phyloP scores from a whole-genome alignment of 2,113 vertebrate species.

The Triplophysa tibetana region DNA sequence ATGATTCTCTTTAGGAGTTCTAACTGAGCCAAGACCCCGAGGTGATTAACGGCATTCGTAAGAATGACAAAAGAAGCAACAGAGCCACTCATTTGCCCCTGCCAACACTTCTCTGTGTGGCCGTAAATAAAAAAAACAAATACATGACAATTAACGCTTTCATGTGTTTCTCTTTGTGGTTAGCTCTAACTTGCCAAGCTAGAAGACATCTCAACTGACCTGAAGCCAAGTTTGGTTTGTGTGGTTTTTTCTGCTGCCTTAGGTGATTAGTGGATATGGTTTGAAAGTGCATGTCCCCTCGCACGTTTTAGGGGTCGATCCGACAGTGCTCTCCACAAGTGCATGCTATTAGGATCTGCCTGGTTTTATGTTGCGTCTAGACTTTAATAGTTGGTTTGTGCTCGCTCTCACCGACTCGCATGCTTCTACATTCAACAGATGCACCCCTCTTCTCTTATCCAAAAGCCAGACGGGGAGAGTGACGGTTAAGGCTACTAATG shows the following conservation, averaged over 20 bases:
- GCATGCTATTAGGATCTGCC: slow-evolving; percentile 83
- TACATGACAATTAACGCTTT: not conserved
- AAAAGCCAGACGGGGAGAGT: slow-evolving; percentile 58
- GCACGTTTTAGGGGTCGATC: slow-evolving; percentile 59
- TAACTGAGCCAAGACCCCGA: slow-evolving; percentile 58
- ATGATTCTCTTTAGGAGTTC: slow-evolving; percentile 46
- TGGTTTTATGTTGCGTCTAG: slow-evolving; percentile 98
- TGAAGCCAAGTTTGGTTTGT: slow-evolving; percentile 42
- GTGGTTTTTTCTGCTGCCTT: slow-evolving; percentile 44
- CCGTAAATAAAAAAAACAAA: slow-evolving; percentile 3
- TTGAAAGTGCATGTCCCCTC: slow-evolving; percentile 50
- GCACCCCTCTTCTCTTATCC: slow-evolving; percentile 30
- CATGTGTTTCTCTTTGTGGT: slow-evolving; percentile 11
- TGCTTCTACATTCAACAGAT: slow-evolving; percentile 71
- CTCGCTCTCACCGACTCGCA: slow-evolving; percentile 66
- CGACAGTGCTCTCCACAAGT: slow-evolving; percentile 71
- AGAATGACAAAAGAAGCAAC: slow-evolving; percentile 45
- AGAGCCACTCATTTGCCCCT: slow-evolving; percentile 7
- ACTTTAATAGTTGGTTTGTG: slow-evolving; percentile 91
- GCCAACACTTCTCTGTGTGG: slow-evolving; percentile 29
- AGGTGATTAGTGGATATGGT: slow-evolving; percentile 27
- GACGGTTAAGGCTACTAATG: slow-evolving; percentile 69
- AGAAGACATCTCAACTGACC: slow-evolving; percentile 49
- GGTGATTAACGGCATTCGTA: slow-evolving; percentile 36
- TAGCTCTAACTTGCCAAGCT: slow-evolving; percentile 33